Percentiles rank a stretch among this genome's conserved stretches.
Evolutionary conservation across 2,888 invertebrate species (phyloP).

Genomic region (Trilocha varians): DNA sequence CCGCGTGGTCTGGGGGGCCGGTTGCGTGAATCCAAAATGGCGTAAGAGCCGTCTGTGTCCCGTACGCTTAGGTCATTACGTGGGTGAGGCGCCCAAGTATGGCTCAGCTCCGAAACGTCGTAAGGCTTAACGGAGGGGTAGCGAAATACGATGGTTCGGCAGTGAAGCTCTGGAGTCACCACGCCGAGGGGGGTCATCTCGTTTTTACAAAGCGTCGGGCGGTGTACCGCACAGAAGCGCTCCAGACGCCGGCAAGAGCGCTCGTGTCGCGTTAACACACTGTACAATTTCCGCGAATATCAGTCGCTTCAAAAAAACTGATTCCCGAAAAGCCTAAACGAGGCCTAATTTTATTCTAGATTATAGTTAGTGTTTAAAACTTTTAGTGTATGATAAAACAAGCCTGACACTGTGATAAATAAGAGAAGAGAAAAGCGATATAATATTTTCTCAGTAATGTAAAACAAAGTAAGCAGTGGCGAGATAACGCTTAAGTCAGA

Average conservation of each 20-base stretch:
- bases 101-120: conserved; percentile 29
- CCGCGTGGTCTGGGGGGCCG: conserved; percentile 39
- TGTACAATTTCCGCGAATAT: conserved; percentile 31
- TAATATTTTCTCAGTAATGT: conserved; percentile 24
- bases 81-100: conserved; percentile 5
- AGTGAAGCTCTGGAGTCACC: conserved; percentile 21
- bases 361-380: conserved; percentile 14
- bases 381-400: conserved; percentile 2
- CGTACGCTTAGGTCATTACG: conserved; percentile 24
- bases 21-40: conserved; percentile 16
- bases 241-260: conserved; percentile 59
- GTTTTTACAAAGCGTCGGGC: conserved; percentile 39
- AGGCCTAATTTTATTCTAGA: conserved; percentile 27
- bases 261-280: conserved; percentile 34
- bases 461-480: conserved; percentile 16
- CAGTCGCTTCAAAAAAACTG: conserved; percentile 10
- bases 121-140: conserved; percentile 24
- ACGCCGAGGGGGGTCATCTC: conserved; percentile 33
- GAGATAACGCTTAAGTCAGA: conserved; percentile 6
- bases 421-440: conserved; percentile 7
- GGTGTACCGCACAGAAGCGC: conserved; percentile 58
- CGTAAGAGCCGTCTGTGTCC: conserved; percentile 18
- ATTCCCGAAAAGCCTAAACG: conserved; percentile 15
- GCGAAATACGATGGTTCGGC: conserved; percentile 39
- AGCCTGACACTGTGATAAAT: conserved; percentile 31